These are phyloP conservation scores for Epirrhoe tristata DNA, from an alignment of 2,888 invertebrate species.

Conservation along the genomic window DNA sequence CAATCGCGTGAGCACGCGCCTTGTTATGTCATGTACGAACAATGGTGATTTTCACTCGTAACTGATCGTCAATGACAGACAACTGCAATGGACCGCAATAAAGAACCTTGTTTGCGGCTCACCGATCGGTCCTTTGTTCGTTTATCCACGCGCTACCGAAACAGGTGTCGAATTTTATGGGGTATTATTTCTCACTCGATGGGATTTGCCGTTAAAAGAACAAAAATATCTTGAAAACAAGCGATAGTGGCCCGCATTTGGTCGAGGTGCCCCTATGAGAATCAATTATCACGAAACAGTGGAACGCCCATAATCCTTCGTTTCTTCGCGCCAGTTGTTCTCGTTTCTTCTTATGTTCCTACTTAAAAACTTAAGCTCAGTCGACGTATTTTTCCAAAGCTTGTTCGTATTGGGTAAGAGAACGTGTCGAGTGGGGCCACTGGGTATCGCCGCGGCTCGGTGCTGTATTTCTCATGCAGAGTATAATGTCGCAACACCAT, in stretches of 20 bases:
- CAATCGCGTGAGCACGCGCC: constrained; percentile 62
- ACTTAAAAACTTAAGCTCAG: constrained; percentile 41
- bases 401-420: constrained; percentile 73
- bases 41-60: constrained; percentile 67
- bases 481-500: constrained; percentile 66
- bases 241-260: constrained; percentile 69
- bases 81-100: constrained; percentile 67
- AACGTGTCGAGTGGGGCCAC: constrained; percentile 80
- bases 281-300: constrained; percentile 63
- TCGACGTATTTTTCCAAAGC: constrained; percentile 52
- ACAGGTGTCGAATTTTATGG: constrained; percentile 66
- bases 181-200: constrained; percentile 52
- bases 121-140: constrained; percentile 62
- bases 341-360: constrained; percentile 26
- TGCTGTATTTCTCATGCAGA: constrained; percentile 74
- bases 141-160: constrained; percentile 58
- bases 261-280: constrained; percentile 67
- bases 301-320: constrained; percentile 61
- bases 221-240: constrained; percentile 46
- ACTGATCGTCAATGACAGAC: constrained; percentile 68
- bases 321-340: constrained; percentile 44
- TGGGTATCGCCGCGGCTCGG: constrained; percentile 70
- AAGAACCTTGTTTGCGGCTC: constrained; percentile 65
- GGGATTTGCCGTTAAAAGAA: constrained; percentile 47
- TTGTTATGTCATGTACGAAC: constrained; percentile 68